Evolutionary conservation across 2,888 invertebrate genomes (phyloP).

Genomic region (Tromatobia lineatoria): DNA sequence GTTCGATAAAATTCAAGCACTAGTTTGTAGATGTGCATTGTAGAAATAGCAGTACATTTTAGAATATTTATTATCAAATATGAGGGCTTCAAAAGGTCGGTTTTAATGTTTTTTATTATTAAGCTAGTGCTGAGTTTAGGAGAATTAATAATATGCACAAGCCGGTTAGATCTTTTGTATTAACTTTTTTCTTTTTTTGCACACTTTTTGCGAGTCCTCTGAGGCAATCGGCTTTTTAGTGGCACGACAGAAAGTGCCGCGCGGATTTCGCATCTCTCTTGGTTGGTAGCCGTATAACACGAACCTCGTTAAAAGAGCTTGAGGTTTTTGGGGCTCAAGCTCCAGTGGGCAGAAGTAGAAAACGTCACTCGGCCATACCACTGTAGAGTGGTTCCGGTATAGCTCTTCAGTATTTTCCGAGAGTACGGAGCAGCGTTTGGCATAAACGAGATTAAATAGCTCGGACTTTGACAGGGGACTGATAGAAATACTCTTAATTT

Average conservation of each 20-base stretch:
- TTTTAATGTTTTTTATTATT: background rate
- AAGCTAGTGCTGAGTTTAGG: background rate
- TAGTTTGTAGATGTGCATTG: background rate
- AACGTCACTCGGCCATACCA: background rate
- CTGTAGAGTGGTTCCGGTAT: background rate
- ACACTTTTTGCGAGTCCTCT: background rate
- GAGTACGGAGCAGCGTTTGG: background rate
- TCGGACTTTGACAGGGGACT: background rate
- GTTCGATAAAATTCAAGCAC: too few species aligned
- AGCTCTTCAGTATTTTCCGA: background rate
- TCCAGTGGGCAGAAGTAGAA: background rate
- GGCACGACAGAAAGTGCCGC: background rate
- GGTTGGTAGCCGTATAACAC: constrained; percentile 7
- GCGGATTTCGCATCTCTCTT: constrained; percentile 1
- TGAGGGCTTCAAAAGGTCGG: background rate
- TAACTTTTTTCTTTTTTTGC: constrained; percentile 8
- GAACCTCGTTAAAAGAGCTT: constrained; percentile 14
- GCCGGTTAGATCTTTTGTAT: background rate
- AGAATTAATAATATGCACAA: constrained; percentile 1
- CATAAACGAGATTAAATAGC: background rate
- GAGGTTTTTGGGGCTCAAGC: constrained; percentile 9
- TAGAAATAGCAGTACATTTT: background rate
- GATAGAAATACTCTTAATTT: background rate
- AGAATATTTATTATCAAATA: background rate
- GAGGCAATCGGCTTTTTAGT: constrained; percentile 6